These are phyloP conservation scores for Pangasius larnaudii DNA, from an alignment of 2,797 vertebrate species.

Conservation along the genomic window DNA sequence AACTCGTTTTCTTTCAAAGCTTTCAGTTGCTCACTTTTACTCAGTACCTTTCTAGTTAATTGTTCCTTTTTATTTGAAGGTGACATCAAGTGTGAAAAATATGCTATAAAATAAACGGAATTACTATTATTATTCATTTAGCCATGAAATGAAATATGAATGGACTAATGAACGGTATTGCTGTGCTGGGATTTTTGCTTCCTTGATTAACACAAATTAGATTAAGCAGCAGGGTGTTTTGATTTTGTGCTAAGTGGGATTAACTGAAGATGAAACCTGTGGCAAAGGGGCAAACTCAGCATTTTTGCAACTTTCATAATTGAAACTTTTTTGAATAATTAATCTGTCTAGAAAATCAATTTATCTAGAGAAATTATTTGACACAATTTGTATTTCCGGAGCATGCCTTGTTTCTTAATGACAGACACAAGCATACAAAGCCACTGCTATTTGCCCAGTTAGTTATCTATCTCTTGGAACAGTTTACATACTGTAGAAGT, in stretches of 20 bases:
- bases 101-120: neutral
- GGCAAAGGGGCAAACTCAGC: neutral
- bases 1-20: neutral
- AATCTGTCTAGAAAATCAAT: neutral
- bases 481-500: neutral
- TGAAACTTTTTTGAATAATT: neutral
- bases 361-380: neutral
- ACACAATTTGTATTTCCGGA: neutral
- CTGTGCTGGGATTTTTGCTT: conserved; percentile 1
- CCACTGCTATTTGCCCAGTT: neutral
- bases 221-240: neutral
- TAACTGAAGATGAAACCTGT: neutral
- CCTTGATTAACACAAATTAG: neutral
- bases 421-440: neutral
- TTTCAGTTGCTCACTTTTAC: neutral
- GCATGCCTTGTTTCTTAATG: neutral
- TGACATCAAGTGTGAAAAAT: neutral
- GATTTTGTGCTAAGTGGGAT: neutral
- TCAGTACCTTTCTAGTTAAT: neutral
- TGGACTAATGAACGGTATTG: neutral
- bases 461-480: neutral
- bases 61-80: neutral
- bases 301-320: neutral
- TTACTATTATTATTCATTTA: conserved; percentile 5
- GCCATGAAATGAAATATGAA: neutral